phyloP scores from a whole-genome alignment of 1,140 invertebrate species.

The Ruditapes philippinarum region DNA sequence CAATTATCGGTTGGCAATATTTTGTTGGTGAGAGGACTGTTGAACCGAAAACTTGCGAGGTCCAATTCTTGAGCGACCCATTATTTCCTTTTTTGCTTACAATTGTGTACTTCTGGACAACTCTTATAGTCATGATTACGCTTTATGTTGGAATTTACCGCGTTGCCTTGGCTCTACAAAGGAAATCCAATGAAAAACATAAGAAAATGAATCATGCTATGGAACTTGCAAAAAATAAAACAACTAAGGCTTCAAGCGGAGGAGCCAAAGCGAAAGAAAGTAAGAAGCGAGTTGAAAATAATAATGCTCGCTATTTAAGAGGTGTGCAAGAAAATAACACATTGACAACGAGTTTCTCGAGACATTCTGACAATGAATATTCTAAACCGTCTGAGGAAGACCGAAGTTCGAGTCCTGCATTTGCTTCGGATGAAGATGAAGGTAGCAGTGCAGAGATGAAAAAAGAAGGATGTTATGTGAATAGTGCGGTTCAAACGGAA shows the following conservation, averaged over 20 bases:
- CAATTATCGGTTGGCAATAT: conserved; percentile 99
- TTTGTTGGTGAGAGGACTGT: conserved; percentile 93
- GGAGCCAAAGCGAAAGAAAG: conserved; percentile 64
- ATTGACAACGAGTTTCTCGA: conserved; percentile 80
- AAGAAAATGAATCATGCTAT: conserved; percentile 88
- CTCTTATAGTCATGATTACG: conserved; percentile 87
- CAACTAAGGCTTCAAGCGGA: conserved; percentile 11
- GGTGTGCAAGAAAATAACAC: conserved; percentile 70
- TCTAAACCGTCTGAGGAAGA: conserved; percentile 89
- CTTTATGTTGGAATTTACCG: conserved; percentile 99
- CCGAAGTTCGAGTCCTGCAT: conserved; percentile 95
- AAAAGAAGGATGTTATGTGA: conserved; percentile 78
- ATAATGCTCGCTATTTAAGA: conserved; percentile 66
- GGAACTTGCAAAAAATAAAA: conserved; percentile 72
- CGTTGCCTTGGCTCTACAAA: conserved; percentile 99
- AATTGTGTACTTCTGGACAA: conserved; percentile 99
- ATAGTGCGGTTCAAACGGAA: conserved; percentile 80
- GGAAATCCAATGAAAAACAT: conserved; percentile 93
- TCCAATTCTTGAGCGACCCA: conserved; percentile 99
- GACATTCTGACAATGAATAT: conserved; percentile 81
- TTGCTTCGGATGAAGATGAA: conserved; percentile 96
- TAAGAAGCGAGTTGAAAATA: conserved; percentile 70
- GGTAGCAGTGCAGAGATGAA: conserved; percentile 83
- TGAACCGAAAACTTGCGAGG: conserved; percentile 95
- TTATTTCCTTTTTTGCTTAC: conserved; percentile 99